These are phyloP conservation scores for Eudemis profundana DNA, from an alignment of 2,888 invertebrate genomes.

Conservation along the genomic window DNA sequence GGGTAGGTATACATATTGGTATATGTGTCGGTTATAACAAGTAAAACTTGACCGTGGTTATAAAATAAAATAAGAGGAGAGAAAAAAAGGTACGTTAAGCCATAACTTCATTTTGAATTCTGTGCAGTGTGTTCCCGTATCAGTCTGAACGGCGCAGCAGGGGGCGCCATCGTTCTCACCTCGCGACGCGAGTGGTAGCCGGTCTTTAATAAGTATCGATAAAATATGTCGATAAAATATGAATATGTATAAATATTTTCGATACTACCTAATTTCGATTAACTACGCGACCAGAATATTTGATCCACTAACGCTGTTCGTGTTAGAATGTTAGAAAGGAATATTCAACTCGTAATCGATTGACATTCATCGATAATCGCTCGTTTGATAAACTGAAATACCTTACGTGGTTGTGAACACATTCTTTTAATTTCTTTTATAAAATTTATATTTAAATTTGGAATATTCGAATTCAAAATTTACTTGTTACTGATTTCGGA, in stretches of 20 bases:
- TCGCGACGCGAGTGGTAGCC: constrained; percentile 84
- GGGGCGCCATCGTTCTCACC: constrained; percentile 85
- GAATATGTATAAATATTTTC: constrained; percentile 84
- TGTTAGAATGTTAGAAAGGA: constrained; percentile 40
- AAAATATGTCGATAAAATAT: constrained; percentile 83
- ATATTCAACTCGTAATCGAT: constrained; percentile 41
- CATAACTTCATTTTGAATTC: constrained; percentile 84
- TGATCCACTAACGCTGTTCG: constrained; percentile 40
- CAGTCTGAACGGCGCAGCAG: constrained; percentile 79
- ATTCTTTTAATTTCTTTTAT: constrained; percentile 32
- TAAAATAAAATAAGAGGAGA: constrained; percentile 76
- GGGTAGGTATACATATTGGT: constrained; percentile 33
- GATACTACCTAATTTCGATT: constrained; percentile 65
- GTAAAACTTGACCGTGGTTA: constrained; percentile 67
- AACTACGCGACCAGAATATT: constrained; percentile 42
- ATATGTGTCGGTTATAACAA: constrained; percentile 56
- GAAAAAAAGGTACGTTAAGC: constrained; percentile 74
- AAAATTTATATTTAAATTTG: constrained; percentile 30
- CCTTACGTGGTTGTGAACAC: constrained; percentile 34
- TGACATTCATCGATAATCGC: constrained; percentile 42
- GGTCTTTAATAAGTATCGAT: constrained; percentile 84
- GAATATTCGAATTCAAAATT: constrained; percentile 29
- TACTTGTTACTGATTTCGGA: constrained; percentile 18
- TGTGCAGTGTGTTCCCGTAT: constrained; percentile 79
- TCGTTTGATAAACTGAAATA: constrained; percentile 38